A percentile compares a stretch with the other conserved stretches of the same genome.
Evolutionary conservation across 2,888 invertebrate genomes (phyloP).

Genomic region (Tanaodytes sp.): DNA sequence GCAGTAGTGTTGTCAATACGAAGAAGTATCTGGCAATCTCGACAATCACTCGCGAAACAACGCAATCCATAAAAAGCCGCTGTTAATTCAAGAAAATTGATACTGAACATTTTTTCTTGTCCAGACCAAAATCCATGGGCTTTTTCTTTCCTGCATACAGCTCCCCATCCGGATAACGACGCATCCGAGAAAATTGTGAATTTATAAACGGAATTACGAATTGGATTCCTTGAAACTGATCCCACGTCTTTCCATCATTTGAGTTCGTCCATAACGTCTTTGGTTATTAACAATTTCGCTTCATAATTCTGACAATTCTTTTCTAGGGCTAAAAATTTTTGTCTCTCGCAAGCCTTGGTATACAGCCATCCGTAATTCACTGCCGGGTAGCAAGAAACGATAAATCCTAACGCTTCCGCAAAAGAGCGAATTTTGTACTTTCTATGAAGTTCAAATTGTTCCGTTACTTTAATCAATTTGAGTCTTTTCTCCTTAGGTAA

Average conservation of each 20-base stretch:
- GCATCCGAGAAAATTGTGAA: conserved; percentile 52
- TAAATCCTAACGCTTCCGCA: conserved; percentile 19
- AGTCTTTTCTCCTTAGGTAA: neutral
- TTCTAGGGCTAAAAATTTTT: conserved; percentile 21
- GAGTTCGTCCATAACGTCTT: conserved; percentile 1
- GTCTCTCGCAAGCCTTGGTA: conserved; percentile 20
- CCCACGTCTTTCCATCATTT: conserved; percentile 4
- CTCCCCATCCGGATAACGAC: conserved; percentile 43
- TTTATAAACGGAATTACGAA: conserved; percentile 18
- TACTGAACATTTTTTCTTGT: conserved; percentile 20
- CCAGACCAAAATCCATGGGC: conserved; percentile 36
- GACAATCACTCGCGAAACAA: conserved; percentile 39
- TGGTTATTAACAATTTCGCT: neutral
- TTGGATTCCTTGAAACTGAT: conserved; percentile 12
- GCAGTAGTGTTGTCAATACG: too few relatives aligned
- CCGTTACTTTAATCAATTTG: neutral
- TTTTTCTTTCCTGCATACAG: conserved; percentile 13
- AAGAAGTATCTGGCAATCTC: conserved; percentile 6
- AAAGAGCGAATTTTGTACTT: conserved; percentile 15
- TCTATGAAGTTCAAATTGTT: conserved; percentile 9
- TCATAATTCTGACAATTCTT: conserved; percentile 19
- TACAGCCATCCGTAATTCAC: conserved; percentile 15
- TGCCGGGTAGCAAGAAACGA: conserved; percentile 31
- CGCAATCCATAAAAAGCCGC: conserved; percentile 48
- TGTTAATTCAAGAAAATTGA: conserved; percentile 39